These are phyloP conservation scores for Heliornis fulica DNA, from an alignment of 2,113 vertebrate species.

Conservation along the genomic window DNA sequence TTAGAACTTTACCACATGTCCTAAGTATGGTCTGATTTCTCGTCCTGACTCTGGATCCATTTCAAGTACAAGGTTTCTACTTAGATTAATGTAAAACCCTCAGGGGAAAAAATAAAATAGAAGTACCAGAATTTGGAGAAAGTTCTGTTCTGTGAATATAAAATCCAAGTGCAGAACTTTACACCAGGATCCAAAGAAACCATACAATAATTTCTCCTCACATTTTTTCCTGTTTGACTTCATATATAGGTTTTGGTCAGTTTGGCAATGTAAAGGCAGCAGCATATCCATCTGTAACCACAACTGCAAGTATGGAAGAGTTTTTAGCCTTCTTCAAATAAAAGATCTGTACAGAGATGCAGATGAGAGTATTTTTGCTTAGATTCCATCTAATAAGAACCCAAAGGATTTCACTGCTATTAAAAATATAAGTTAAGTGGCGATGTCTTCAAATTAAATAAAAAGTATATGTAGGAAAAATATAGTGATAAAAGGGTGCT, in stretches of 20 bases:
- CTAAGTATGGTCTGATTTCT: rapidly evolving
- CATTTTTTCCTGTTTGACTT: neutral
- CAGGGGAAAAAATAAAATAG: neutral
- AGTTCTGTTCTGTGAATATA: neutral
- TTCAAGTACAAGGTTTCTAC: neutral
- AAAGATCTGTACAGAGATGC: neutral
- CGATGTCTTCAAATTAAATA: neutral
- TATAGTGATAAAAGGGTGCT: neutral
- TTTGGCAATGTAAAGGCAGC: neutral
- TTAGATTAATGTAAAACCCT: neutral
- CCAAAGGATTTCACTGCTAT: slow-evolving; percentile 2
- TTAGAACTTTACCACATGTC: neutral
- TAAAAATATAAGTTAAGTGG: slow-evolving; percentile 21
- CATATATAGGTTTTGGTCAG: neutral
- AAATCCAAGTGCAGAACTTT: neutral
- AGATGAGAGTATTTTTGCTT: neutral
- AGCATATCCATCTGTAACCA: neutral
- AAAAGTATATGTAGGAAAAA: neutral
- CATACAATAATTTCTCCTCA: neutral
- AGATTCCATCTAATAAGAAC: slow-evolving; percentile 4
- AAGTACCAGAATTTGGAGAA: neutral
- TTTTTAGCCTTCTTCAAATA: neutral
- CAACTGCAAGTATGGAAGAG: neutral
- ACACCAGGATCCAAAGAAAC: neutral
- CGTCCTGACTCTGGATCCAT: neutral